Evolutionary conservation across 2,113 vertebrate species (phyloP).

Genomic region (Atherinomorus stipes): DNA sequence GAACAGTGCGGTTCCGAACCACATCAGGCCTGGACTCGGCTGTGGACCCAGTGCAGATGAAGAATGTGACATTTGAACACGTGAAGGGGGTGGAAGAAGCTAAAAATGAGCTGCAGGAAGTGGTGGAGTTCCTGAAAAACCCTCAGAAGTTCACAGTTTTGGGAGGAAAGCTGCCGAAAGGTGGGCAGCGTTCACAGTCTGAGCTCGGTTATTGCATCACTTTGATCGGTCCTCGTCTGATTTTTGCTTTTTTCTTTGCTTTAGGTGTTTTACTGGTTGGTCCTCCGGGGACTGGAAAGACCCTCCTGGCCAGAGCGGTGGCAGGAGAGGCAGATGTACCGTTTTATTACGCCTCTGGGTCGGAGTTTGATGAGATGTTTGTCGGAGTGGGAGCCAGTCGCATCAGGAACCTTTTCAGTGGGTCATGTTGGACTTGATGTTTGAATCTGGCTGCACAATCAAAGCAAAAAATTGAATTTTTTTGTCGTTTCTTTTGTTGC

Average conservation of each 20-base stretch:
- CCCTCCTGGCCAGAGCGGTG: conserved; percentile 94
- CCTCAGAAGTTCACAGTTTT: conserved; percentile 96
- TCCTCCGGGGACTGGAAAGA: conserved; percentile 97
- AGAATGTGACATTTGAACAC: conserved; percentile 98
- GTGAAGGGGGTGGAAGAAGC: conserved; percentile 98
- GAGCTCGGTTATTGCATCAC: background rate
- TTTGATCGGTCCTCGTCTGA: background rate
- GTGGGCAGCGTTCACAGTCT: conserved; percentile 58
- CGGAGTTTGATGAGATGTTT: conserved; percentile 99
- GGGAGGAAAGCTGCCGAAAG: conserved; percentile 99
- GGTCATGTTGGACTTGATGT: conserved; percentile 25
- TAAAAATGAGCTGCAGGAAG: conserved; percentile 97
- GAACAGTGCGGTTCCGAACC: conserved; percentile 95
- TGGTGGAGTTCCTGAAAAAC: conserved; percentile 97
- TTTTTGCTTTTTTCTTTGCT: background rate
- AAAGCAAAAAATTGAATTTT: background rate
- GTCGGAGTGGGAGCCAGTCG: conserved; percentile 97
- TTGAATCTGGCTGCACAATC: background rate
- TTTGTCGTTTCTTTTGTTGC: background rate
- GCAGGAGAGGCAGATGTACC: conserved; percentile 98
- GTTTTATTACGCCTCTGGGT: conserved; percentile 97
- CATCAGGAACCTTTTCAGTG: conserved; percentile 97
- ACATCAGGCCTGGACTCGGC: conserved; percentile 95
- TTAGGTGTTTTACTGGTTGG: conserved; percentile 94
- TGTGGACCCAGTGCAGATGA: conserved; percentile 96